Evolutionary conservation across 2,888 invertebrate genomes (phyloP).

Genomic region (Leptinotarsa rubiginosa): DNA sequence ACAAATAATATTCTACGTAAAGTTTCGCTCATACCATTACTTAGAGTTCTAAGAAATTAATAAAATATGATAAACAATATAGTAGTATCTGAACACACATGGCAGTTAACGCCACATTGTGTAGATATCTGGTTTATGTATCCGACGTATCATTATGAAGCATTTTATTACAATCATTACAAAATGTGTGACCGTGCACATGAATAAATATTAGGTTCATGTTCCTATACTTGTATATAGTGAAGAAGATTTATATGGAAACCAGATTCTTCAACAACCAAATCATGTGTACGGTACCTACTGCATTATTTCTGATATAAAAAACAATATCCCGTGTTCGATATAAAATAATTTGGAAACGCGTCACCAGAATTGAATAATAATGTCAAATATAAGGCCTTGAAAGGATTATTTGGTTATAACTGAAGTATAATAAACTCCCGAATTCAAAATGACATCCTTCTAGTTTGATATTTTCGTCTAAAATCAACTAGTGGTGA

Average conservation of each 20-base stretch:
- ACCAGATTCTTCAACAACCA: not conserved
- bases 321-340: no score
- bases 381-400: no score
- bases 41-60: not conserved
- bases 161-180: slow-evolving; percentile 33
- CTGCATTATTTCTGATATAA: not conserved
- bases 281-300: not conserved
- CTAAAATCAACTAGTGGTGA: no score
- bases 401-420: no score
- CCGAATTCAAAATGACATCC: no score
- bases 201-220: slow-evolving; percentile 13
- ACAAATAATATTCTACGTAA: no score
- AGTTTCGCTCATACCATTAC: no score
- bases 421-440: no score
- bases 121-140: slow-evolving; percentile 35
- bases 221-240: not conserved
- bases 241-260: not conserved
- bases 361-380: no score
- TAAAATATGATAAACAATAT: not conserved
- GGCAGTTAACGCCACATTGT: slow-evolving; percentile 13
- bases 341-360: no score
- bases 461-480: no score
- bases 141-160: slow-evolving; percentile 26
- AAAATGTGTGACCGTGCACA: slow-evolving; percentile 24
- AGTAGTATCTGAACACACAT: not conserved